Conservation (phyloP, 1,140 invertebrate genomes). For the Arctopsyche grandis region DNA sequence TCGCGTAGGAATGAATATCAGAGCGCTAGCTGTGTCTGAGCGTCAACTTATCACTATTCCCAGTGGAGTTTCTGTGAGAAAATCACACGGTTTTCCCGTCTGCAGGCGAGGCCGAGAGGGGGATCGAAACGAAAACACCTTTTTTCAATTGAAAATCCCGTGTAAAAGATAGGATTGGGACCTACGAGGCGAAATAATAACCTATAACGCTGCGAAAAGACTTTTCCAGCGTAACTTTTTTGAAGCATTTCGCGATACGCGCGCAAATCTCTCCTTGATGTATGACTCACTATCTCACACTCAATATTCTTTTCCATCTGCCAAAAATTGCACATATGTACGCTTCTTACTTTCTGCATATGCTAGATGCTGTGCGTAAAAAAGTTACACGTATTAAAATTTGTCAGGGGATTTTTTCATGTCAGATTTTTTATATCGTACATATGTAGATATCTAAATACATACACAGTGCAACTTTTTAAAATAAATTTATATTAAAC, state of each 20-base stretch:
- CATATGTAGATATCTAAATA: no score
- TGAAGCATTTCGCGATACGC: background rate
- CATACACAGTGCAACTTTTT: no score
- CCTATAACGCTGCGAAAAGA: slow-evolving; percentile 45
- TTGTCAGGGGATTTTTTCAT: no score
- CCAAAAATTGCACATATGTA: no score
- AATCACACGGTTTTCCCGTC: slow-evolving; percentile 46
- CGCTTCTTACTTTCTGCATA: no score
- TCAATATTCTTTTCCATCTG: no score
- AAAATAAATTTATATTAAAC: no score
- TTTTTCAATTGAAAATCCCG: slow-evolving; percentile 55
- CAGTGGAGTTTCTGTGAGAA: slow-evolving; percentile 40
- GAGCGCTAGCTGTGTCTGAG: background rate
- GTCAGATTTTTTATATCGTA: no score
- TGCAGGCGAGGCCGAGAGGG: slow-evolving; percentile 16
- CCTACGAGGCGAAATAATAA: slow-evolving; percentile 52
- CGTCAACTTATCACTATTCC: slow-evolving; percentile 47
- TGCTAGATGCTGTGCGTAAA: no score
- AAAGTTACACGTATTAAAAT: no score
- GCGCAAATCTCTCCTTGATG: slow-evolving; percentile 25
- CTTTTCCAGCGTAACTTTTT: slow-evolving; percentile 24
- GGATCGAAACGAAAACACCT: slow-evolving; percentile 52
- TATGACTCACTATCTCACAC: background rate
- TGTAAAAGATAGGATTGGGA: slow-evolving; percentile 51
- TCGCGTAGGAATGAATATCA: background rate